Evolutionary conservation across 2,888 invertebrate species (phyloP), one percentile per base, ranked within the genome.

Genomic region (Andricus curvator): DNA sequence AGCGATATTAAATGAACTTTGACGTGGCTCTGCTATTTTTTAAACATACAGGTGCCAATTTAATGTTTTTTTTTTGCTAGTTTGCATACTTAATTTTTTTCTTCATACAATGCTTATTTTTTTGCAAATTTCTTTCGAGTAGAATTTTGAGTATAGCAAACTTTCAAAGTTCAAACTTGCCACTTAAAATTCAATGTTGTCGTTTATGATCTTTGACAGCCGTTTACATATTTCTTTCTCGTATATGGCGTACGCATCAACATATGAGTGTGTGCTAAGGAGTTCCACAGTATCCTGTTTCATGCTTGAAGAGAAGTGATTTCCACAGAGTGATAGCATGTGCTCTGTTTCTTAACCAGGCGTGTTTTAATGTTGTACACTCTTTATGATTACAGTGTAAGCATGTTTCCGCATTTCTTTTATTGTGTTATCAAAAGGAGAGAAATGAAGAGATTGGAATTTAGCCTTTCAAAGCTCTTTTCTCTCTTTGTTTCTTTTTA

Each of bases 301-400:
- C 74, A 74, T n/a, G 56, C 56, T 56, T 51, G 20, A 51, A 48
- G 48, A 48, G 48, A 51, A 56, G 33, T 74, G 74, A 51, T 74
- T 74, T 74, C 74, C 11, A 56, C 11, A 22, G 6, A 56, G 33
- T 56, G 29, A 74, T 33, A 74, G 20, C 33, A 56, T 70, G 51
- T 56, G 70, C 29, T 70, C 70, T 74, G 56, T 33, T 74, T 74
- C 51, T 56, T 56, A 74, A 74, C 62, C 17, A 25, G 62, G 33
- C 74, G n/a, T 74, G 74, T 56, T 74, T 74, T 56, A 74, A 74
- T 74, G 56, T 74, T 74, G 74, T 74, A 48, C 51, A 17, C 56
- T 74, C 33, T 74, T 74, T 74, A 74, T 74, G 74, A 74, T 74
- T 74, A 56, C 33, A 56, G 74, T 56, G 56, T 33, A 74, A 74